phyloP scores from a whole-genome alignment of 2,113 vertebrate species.

The Clarias gariepinus region DNA sequence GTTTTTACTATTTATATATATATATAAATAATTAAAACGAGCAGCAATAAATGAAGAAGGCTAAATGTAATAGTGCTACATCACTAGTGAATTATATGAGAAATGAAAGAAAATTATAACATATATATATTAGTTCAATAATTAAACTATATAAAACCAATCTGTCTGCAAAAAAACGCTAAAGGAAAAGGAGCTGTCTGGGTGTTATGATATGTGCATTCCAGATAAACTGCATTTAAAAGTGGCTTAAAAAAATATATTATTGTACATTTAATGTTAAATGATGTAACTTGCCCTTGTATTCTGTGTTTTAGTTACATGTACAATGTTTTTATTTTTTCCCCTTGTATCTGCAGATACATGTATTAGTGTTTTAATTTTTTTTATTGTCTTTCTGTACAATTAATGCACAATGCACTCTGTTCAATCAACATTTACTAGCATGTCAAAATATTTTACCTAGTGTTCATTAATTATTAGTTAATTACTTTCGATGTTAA shows the following conservation, averaged over 20 bases:
- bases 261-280: background rate
- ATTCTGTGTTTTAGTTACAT: background rate
- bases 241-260: background rate
- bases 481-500: background rate
- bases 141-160: background rate
- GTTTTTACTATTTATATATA: background rate
- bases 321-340: no score
- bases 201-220: background rate
- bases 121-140: background rate
- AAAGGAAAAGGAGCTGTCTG: background rate
- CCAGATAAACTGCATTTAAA: background rate
- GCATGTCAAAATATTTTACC: background rate
- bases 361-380: no score
- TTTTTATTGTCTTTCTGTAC: no score
- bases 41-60: background rate
- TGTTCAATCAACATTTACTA: no score
- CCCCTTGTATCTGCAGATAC: no score
- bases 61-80: background rate
- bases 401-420: no score
- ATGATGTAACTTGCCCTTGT: background rate
- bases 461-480: background rate
- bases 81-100: background rate
- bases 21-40: background rate
- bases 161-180: background rate
- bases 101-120: background rate